Conservation (phyloP, 2,888 invertebrate species). For the Synanthedon tipuliformis region DNA sequence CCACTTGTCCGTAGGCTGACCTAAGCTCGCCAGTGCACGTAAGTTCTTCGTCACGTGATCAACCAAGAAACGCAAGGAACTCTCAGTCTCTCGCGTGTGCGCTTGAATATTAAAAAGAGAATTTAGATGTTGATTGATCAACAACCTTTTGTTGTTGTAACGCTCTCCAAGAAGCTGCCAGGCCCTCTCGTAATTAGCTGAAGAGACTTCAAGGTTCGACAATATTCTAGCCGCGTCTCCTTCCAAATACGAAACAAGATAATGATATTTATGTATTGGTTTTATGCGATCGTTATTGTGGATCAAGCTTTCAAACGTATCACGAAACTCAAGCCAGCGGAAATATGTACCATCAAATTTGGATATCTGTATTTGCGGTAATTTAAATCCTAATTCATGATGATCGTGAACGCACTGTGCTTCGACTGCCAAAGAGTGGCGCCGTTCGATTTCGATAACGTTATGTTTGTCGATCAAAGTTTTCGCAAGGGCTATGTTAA, state of each 20-base stretch:
- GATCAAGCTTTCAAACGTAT: conserved; percentile 11
- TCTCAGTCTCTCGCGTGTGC: conserved; percentile 8
- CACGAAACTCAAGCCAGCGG: conserved; percentile 14
- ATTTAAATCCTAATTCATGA: conserved; percentile 6
- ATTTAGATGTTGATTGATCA: conserved; percentile 11
- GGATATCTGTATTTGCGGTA: conserved; percentile 12
- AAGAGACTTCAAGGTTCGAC: conserved; percentile 8
- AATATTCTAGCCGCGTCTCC: conserved; percentile 11
- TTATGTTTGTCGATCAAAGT: too few relatives aligned
- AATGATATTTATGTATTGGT: conserved; percentile 11
- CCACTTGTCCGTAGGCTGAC: too few relatives aligned
- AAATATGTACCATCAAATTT: too few relatives aligned
- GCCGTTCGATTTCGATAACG: too few relatives aligned
- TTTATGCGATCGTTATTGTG: conserved; percentile 13
- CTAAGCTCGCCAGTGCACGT: too few relatives aligned
- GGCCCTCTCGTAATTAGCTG: conserved; percentile 6
- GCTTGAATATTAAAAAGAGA: conserved; percentile 9
- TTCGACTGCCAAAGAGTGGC: background rate
- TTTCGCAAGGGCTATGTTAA: too few relatives aligned
- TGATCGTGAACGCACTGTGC: conserved; percentile 2
- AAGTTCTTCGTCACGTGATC: conserved; percentile 13
- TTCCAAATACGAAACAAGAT: conserved; percentile 10
- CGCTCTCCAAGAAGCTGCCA: conserved; percentile 7
- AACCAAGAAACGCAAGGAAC: conserved; percentile 9
- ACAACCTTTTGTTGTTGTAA: conserved; percentile 8